Evolutionary conservation across 2,797 vertebrate genomes (phyloP).

Genomic region (Chaenodraco wilsoni): DNA sequence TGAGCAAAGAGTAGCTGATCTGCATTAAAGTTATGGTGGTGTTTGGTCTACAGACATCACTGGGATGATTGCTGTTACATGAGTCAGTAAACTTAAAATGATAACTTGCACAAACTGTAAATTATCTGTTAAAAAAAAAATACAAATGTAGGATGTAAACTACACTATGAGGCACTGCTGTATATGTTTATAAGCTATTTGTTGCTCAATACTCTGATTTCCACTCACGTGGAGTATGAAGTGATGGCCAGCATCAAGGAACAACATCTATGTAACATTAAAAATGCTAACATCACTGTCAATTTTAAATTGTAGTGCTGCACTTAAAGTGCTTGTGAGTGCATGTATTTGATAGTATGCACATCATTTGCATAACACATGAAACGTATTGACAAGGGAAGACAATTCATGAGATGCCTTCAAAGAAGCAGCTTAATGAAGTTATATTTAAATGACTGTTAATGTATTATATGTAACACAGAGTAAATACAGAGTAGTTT

Average conservation of each 20-base stretch:
- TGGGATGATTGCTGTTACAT: slow-evolving; percentile 10
- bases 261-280: slow-evolving; percentile 3
- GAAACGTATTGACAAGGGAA: slow-evolving; percentile 10
- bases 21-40: slow-evolving; percentile 8
- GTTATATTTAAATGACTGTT: slow-evolving; percentile 11
- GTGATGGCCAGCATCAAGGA: slow-evolving; percentile 24
- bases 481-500: slow-evolving; percentile 8
- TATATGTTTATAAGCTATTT: slow-evolving; percentile 11
- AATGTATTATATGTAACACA: background rate
- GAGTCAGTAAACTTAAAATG: slow-evolving; percentile 28
- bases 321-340: slow-evolving; percentile 5
- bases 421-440: background rate
- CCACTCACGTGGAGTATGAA: slow-evolving; percentile 39
- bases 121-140: background rate
- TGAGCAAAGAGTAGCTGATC: background rate
- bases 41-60: slow-evolving; percentile 8
- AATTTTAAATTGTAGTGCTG: slow-evolving; percentile 2
- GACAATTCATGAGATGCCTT: background rate
- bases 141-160: slow-evolving; percentile 32
- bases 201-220: slow-evolving; percentile 39
- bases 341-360: background rate
- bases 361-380: background rate
- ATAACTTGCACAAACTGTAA: slow-evolving; percentile 21
- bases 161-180: slow-evolving; percentile 11
- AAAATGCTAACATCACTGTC: slow-evolving; percentile 11